Evolutionary conservation across 2,113 vertebrate species (phyloP), one percentile per base, ranked within the genome.

Genomic region (Macaca mulatta): DNA sequence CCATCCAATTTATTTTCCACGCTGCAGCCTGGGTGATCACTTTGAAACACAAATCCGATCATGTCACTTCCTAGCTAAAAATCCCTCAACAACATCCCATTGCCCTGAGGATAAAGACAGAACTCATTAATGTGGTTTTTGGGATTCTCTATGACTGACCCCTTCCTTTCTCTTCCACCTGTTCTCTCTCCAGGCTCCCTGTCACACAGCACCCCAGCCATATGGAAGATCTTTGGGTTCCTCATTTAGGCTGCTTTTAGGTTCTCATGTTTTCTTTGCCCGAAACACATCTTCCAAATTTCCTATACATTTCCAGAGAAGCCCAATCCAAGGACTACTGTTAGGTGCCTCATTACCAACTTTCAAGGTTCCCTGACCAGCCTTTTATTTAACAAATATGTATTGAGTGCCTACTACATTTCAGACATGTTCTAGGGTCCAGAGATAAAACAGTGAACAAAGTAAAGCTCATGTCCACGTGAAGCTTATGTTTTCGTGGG

Each of bases 1-100:
- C 40, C 30, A 59, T 92, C 57, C 85, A 88, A 12, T 95, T 94
- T 81, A 79, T 92, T 96, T 86, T 92, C 72, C 94, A 79, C 3
- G 0, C 72, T 48, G 14, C 57, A 96, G 38, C 50, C 83, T 97
- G 94, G 48, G n/a, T 96, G 93, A 95, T 90, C 85, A 27, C 89
- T 96, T 87, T n/a, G 86, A 96, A 94, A 87, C 86, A 59, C 87
- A 96, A 88, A 95, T 96, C 38, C 17, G 16, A 90, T 94, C 80
- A n/a, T 95, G 83, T 78, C 92, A 84, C 30, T 84, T 95, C 52
- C 88, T 93, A 84, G 38, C 74, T 96, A 32, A 92, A 96, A 94
- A 82, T 92, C 70, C 91, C 77, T 77, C 57, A 55, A 75, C 48
- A 88, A 55, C 27, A 30, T 80, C 64, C 48, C 12, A 7, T 94